phyloP scores from a whole-genome alignment of 2,113 vertebrate genomes.

The Hydrolagus affinis region DNA sequence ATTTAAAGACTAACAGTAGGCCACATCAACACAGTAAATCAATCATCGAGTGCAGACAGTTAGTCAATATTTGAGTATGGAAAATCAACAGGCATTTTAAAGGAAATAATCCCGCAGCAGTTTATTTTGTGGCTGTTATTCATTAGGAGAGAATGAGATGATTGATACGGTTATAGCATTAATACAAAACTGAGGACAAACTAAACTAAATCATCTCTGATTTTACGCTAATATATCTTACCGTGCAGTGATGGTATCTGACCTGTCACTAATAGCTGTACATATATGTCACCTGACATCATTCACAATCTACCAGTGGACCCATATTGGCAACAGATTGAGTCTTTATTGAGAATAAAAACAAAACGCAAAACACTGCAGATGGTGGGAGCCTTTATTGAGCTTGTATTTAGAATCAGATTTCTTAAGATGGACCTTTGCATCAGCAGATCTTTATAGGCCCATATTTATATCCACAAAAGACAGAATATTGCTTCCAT shows the following conservation, averaged over 20 bases:
- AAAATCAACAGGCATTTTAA: slow-evolving; percentile 81
- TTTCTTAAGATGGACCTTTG: slow-evolving; percentile 24
- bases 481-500: slow-evolving; percentile 3
- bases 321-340: slow-evolving; percentile 56
- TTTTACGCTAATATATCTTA: slow-evolving; percentile 56
- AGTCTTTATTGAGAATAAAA: slow-evolving; percentile 16
- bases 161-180: slow-evolving; percentile 71
- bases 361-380: no score
- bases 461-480: slow-evolving; percentile 24
- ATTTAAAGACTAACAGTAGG: slow-evolving; percentile 91
- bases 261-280: slow-evolving; percentile 57
- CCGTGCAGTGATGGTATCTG: slow-evolving; percentile 53
- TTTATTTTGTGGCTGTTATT: slow-evolving; percentile 61
- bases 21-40: slow-evolving; percentile 70
- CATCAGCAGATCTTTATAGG: neutral
- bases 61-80: slow-evolving; percentile 85
- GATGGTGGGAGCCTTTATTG: slow-evolving; percentile 24
- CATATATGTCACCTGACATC: slow-evolving; percentile 61
- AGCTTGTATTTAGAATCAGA: slow-evolving; percentile 22
- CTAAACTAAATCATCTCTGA: slow-evolving; percentile 61
- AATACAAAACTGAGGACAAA: slow-evolving; percentile 63
- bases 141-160: slow-evolving; percentile 61
- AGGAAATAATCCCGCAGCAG: slow-evolving; percentile 50
- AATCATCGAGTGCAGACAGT: slow-evolving; percentile 87
- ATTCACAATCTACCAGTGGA: slow-evolving; percentile 54